phyloP scores from a whole-genome alignment of 2,888 invertebrate species.

The Augiades crinisus region DNA sequence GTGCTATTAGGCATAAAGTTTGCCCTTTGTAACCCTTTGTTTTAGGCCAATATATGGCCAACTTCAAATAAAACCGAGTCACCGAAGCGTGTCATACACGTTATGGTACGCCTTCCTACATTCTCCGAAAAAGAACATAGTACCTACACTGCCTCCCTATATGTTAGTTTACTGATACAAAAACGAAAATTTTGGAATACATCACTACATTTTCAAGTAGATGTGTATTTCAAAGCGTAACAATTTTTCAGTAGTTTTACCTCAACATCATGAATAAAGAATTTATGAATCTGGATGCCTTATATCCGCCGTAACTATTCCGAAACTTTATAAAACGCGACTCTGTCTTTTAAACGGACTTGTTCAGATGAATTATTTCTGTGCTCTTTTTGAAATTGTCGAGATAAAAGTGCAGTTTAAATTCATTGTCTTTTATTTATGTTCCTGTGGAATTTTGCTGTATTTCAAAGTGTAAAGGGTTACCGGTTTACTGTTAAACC shows the following conservation, averaged over 20 bases:
- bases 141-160: no score
- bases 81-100: no score
- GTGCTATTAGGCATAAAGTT: no score
- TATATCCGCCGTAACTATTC: constrained; percentile 5
- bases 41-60: no score
- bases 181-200: no score
- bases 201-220: neutral
- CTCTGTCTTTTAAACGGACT: constrained; percentile 13
- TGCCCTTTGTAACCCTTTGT: no score
- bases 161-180: no score
- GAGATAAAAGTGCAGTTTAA: constrained; percentile 11
- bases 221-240: neutral
- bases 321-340: constrained; percentile 9
- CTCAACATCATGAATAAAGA: constrained; percentile 8
- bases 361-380: constrained; percentile 9
- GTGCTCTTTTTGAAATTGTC: constrained; percentile 12
- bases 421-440: constrained; percentile 1
- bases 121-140: no score
- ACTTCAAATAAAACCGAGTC: no score
- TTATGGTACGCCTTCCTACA: no score
- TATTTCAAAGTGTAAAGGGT: neutral
- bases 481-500: neutral
- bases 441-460: neutral
- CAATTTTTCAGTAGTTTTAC: neutral
- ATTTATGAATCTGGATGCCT: constrained; percentile 7